Evolutionary conservation across 2,113 vertebrate species (phyloP).

Genomic region (Mustelus asterias): DNA sequence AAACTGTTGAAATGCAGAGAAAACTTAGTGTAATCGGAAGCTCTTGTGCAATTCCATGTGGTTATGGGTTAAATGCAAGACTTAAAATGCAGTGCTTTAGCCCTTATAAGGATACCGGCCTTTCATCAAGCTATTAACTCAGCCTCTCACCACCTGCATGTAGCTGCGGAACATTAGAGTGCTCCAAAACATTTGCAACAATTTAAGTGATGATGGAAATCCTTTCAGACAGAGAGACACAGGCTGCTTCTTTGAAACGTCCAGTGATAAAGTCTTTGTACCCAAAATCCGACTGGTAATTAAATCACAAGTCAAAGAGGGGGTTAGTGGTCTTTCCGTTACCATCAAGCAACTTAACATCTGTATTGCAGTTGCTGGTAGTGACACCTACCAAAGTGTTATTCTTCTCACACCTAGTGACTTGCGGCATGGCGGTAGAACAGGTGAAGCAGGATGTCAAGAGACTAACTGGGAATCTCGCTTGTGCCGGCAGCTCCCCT

Average conservation of each 20-base stretch:
- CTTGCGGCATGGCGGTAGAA: not conserved
- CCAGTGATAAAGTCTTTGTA: slow-evolving; percentile 8
- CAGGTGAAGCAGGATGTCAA: not conserved
- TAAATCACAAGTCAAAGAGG: not conserved
- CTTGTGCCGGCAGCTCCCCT: not conserved
- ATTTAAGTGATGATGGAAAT: slow-evolving; percentile 23
- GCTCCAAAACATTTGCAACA: not conserved
- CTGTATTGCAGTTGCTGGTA: not conserved
- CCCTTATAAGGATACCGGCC: slow-evolving; percentile 16
- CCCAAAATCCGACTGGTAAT: not conserved
- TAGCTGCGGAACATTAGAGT: not conserved
- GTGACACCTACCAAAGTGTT: not conserved
- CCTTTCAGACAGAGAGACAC: slow-evolving; percentile 17
- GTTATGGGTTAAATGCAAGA: not conserved
- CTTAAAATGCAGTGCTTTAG: not conserved
- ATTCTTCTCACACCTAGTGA: not conserved
- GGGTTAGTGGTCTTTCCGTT: not conserved
- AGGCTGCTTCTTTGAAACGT: slow-evolving; percentile 14
- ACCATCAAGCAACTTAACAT: not conserved
- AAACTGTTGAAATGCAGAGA: slow-evolving; percentile 23
- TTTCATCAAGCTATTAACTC: slow-evolving; percentile 24
- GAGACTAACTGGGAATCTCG: not conserved
- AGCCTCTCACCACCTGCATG: slow-evolving; percentile 7
- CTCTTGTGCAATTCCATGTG: slow-evolving; percentile 6
- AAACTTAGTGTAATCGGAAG: not conserved